Conservation (phyloP, 64 coral and sea anemone genomes). For the Cladopsammia gracilis region DNA sequence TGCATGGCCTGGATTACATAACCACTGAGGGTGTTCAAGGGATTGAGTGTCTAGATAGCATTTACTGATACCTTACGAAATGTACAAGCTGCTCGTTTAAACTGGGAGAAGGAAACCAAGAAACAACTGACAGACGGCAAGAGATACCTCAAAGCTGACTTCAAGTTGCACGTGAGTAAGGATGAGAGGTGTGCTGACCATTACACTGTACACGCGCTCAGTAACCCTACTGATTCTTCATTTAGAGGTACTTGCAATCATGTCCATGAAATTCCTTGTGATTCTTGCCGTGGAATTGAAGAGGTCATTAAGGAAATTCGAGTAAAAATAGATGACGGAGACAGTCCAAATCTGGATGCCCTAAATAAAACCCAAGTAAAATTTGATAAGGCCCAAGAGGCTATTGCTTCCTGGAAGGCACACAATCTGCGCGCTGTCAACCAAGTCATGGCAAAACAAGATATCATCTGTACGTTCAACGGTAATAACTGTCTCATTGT, state of each 20-base stretch:
- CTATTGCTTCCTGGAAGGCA: slow-evolving; percentile 15
- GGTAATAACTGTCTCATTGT: slow-evolving; percentile 36
- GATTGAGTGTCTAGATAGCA: slow-evolving; percentile 3
- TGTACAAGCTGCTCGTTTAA: not conserved
- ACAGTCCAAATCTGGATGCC: not conserved
- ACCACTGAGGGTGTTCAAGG: slow-evolving; percentile 5
- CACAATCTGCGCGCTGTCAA: not conserved
- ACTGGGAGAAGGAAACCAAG: slow-evolving; percentile 39
- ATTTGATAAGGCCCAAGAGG: not conserved
- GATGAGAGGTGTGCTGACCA: slow-evolving; percentile 39
- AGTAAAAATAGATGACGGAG: not conserved
- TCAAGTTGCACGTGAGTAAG: slow-evolving; percentile 35
- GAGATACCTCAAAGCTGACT: slow-evolving; percentile 66
- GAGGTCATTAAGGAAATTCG: not conserved
- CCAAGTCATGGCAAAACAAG: slow-evolving; percentile 57
- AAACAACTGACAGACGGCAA: slow-evolving; percentile 39
- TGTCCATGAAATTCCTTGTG: not conserved
- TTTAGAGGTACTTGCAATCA: not conserved
- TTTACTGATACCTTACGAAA: slow-evolving; percentile 5
- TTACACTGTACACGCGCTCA: slow-evolving; percentile 2
- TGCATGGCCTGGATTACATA: slow-evolving; percentile 37
- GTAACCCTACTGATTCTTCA: not conserved
- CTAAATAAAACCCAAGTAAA: not conserved
- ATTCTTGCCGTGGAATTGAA: not conserved
- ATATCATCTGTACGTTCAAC: slow-evolving; percentile 18